phyloP scores from a whole-genome alignment of 2,797 vertebrate species.

The Sebastes elongatus region DNA sequence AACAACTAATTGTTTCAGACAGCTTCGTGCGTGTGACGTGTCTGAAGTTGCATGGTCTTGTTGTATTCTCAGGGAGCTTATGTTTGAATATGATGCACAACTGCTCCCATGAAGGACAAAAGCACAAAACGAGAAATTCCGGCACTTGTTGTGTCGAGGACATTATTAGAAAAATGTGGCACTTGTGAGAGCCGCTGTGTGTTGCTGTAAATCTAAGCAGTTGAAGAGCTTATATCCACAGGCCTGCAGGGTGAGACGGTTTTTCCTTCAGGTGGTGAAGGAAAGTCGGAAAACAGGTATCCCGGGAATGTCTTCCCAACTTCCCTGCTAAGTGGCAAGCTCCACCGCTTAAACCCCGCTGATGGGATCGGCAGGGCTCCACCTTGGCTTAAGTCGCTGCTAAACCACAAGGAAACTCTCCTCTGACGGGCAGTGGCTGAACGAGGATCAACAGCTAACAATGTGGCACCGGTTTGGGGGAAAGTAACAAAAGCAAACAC shows the following conservation, averaged over 20 bases:
- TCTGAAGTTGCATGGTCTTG: slow-evolving; percentile 7
- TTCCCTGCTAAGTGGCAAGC: slow-evolving; percentile 52
- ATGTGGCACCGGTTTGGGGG: slow-evolving; percentile 67
- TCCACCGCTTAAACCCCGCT: slow-evolving; percentile 46
- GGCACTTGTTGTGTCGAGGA: background rate
- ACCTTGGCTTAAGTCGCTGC: slow-evolving; percentile 48
- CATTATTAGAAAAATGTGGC: background rate
- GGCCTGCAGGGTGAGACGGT: slow-evolving; percentile 17
- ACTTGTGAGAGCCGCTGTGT: background rate
- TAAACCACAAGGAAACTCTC: slow-evolving; percentile 45
- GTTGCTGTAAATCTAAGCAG: background rate
- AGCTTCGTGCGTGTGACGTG: background rate
- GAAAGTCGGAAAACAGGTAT: slow-evolving; percentile 32
- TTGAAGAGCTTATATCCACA: slow-evolving; percentile 23
- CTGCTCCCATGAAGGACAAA: background rate
- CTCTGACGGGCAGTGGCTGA: slow-evolving; percentile 60
- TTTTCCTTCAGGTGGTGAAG: slow-evolving; percentile 19
- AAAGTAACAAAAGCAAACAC: slow-evolving; percentile 78
- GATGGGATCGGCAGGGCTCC: slow-evolving; percentile 36
- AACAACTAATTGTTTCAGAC: slow-evolving; percentile 47
- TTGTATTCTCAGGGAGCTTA: slow-evolving; percentile 12
- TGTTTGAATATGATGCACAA: background rate
- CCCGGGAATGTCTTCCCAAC: slow-evolving; percentile 37
- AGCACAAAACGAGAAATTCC: background rate
- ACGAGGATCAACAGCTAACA: slow-evolving; percentile 62